Percentiles rank a stretch among this genome's conserved stretches.
Evolutionary conservation across 2,797 vertebrate genomes (phyloP).

Genomic region (Pelochelys cantorii): DNA sequence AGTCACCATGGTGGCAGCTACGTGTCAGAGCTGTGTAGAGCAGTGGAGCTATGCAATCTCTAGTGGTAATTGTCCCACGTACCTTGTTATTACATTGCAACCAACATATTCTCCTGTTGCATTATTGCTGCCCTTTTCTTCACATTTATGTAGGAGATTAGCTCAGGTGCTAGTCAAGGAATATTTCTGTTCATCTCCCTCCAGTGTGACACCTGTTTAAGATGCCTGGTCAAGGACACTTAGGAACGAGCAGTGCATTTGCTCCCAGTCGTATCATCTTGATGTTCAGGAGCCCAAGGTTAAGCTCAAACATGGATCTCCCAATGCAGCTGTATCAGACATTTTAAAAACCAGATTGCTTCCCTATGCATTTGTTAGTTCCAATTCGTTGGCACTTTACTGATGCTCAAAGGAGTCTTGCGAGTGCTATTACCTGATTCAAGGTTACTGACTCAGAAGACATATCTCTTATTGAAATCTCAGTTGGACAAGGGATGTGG

Average conservation of each 20-base stretch:
- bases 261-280: neutral
- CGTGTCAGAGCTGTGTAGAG: neutral
- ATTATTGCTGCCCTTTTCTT: neutral
- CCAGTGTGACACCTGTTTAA: neutral
- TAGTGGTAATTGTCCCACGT: neutral
- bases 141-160: neutral
- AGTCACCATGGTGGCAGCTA: neutral
- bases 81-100: fast-evolving
- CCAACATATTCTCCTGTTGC: neutral
- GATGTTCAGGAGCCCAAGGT: neutral
- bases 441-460: slow-evolving; percentile 32
- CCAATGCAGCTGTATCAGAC: neutral
- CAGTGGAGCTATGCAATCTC: fast-evolving
- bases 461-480: neutral
- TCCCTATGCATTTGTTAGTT: neutral
- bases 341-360: neutral
- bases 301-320: neutral
- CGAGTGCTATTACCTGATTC: neutral
- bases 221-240: neutral
- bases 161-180: fast-evolving
- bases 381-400: neutral
- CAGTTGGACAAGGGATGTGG: neutral
- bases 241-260: neutral
- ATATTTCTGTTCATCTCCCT: neutral
- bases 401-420: neutral